phyloP scores from a whole-genome alignment of 2,113 vertebrate genomes.

The Cyanoliseus patagonus region DNA sequence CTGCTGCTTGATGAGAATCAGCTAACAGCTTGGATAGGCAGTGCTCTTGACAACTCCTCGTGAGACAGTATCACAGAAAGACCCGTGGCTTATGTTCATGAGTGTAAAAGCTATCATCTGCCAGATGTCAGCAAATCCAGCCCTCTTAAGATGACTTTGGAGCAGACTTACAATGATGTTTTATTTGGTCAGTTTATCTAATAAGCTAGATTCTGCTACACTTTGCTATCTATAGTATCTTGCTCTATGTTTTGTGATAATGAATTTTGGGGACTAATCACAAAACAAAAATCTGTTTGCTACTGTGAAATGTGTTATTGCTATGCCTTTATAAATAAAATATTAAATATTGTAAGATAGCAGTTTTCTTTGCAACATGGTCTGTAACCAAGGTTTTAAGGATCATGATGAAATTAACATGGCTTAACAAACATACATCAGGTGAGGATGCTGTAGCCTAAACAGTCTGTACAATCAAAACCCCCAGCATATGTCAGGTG shows the following conservation, averaged over 20 bases:
- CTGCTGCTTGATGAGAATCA: not conserved
- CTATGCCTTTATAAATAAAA: not conserved
- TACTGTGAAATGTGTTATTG: not conserved
- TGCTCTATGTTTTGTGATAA: not conserved
- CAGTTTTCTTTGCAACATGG: not conserved
- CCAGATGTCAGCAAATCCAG: not conserved
- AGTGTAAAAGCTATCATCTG: not conserved
- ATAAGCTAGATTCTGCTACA: not conserved
- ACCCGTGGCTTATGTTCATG: not conserved
- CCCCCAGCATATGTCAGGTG: not conserved
- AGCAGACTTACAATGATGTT: not conserved
- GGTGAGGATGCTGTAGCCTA: not conserved
- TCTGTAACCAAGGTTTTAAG: not conserved
- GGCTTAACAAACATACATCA: not conserved
- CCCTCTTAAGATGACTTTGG: not conserved
- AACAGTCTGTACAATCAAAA: not conserved
- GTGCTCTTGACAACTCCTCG: not conserved
- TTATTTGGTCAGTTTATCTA: not conserved
- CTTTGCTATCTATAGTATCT: not conserved
- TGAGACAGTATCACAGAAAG: not conserved
- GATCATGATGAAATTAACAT: not conserved
- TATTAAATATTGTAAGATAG: not conserved
- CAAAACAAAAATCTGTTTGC: not conserved
- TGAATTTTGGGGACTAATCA: not conserved
- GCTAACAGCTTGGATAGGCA: not conserved